Base-by-base conservation (phyloP, 1,140 invertebrate genomes). In the Trissolcus basalis region DNA sequence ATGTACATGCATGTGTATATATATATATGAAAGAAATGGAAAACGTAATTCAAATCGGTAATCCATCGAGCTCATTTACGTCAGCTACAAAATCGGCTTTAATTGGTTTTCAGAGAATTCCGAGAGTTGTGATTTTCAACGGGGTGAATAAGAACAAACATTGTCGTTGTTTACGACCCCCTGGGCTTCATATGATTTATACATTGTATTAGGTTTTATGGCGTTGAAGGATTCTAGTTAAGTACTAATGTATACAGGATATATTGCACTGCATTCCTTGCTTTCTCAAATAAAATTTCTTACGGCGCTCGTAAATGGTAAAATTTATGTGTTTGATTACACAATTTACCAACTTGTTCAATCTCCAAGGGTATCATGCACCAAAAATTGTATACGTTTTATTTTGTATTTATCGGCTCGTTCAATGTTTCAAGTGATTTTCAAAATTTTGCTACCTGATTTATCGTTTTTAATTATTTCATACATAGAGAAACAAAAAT, bases 91-190 rank as follows among this genome's bases (percentile, higher is more conserved):
- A 27, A 27, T 67, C 44, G 14, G 8, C 41, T 58, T 56, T 56
- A 58, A 58, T 67, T 67, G 43, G 27, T 43, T 56, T 68, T 59
- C 55, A 48, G n/a, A 36, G 64, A 68, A 68, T 67, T 56, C 56
- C 32, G 14, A 12, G 14, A 12, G 19, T 27, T 1, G 12, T 16
- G 43, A 41, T 45, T 13, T n/a, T 13, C 7, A 13, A 12, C 13
- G 11, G 13, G 13, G 13, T 27, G 19, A 27, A 14, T 13, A 44
- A 44, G 43, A 44, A 44, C 43, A 44, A 44, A 44, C 12, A 12
- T 6, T 13, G 11, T n/a, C 43, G 11, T 44, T 44, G 43, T 44
- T 44, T 44, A 44, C 12, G n/a, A 12, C 13, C 6, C 11, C 14
- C 5, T 13, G 27, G n/a, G 43, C 12, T 13, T 44, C 12, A n/a